Evolutionary conservation across 2,113 vertebrate species (phyloP), one percentile per base, ranked within the genome.

Genomic region (Vulpes lagopus): DNA sequence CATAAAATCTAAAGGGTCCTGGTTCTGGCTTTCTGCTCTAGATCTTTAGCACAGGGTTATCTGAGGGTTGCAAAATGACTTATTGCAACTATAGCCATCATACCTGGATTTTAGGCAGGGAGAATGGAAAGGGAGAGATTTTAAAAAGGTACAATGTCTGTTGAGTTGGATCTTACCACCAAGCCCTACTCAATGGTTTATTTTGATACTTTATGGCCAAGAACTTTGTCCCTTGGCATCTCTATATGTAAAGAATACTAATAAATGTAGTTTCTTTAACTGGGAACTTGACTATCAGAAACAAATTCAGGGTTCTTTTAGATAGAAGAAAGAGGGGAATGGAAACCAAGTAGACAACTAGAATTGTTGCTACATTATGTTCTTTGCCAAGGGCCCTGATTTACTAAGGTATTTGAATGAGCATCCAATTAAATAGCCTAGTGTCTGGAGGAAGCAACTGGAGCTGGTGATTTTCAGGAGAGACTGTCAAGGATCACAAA

Each of bases 91-190:
- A 19, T 1, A 59, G 22, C 14, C 27, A 35, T 51, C 25, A 5
- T 8, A 32, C 4, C n/a, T 53, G 10, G 9, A 35, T 62, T 30
- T 27, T 0, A 49, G 32, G 20, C 27, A 65, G 76, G 51, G 74
- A 74, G n/a, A 27, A 11, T 8, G 2, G 6, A 82, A 71, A 25
- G 30, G 25, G n/a, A 67, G 9, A 95, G 20, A 60, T 2, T 20
- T 51, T 43, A 19, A 12, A 81, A 55, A 62, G 5, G 15, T 5
- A 0, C 2, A 16, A 16, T 1, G 3, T 30, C 23, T 16, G 0
- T 19, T 53, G 91, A 51, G 6, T 55, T 43, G n/a, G 14, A 60
- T 4, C 5, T 71, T 20, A 62, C 14, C 32, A 64, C 16, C 16
- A 62, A 71, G 9, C 19, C 38, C 60, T 59, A 11, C 64, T 74